Conservation (phyloP, 2,797 vertebrate species). For the Bovichtus variegatus region DNA sequence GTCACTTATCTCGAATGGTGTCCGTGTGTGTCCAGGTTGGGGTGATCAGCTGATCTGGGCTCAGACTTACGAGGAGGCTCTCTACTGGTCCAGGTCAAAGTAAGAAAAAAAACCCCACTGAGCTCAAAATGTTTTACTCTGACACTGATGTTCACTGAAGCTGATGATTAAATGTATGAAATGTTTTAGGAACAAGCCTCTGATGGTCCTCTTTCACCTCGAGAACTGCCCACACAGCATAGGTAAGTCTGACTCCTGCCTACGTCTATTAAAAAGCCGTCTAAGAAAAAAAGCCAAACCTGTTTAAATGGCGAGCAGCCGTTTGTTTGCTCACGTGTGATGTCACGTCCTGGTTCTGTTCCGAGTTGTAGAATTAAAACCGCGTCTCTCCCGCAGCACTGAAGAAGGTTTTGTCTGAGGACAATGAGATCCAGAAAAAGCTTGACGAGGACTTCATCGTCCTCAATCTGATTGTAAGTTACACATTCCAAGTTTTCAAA, state of each 20-base stretch:
- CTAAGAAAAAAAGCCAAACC: neutral
- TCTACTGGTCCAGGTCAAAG: conserved; percentile 90
- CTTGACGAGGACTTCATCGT: conserved; percentile 91
- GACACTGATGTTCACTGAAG: neutral
- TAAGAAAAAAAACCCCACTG: conserved; percentile 70
- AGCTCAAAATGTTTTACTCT: neutral
- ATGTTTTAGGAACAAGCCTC: conserved; percentile 91
- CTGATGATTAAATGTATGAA: neutral
- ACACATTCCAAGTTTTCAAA: neutral
- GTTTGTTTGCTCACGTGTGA: conserved; percentile 38
- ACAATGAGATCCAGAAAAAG: conserved; percentile 89
- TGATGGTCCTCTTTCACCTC: conserved; percentile 95
- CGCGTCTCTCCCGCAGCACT: conserved; percentile 83
- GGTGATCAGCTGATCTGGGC: conserved; percentile 96
- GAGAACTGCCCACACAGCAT: conserved; percentile 95
- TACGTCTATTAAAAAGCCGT: too few species aligned
- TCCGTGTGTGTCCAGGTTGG: conserved; percentile 88
- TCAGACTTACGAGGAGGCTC: conserved; percentile 96
- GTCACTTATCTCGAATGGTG: neutral
- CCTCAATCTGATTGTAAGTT: conserved; percentile 93
- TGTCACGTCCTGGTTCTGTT: conserved; percentile 14
- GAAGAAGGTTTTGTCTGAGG: conserved; percentile 90
- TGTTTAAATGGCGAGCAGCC: conserved; percentile 6
- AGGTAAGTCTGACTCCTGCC: conserved; percentile 76
- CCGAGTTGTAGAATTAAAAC: neutral